These are phyloP conservation scores for Dinocampus coccinellae DNA, from an alignment of 2,888 invertebrate species.

Conservation along the genomic window DNA sequence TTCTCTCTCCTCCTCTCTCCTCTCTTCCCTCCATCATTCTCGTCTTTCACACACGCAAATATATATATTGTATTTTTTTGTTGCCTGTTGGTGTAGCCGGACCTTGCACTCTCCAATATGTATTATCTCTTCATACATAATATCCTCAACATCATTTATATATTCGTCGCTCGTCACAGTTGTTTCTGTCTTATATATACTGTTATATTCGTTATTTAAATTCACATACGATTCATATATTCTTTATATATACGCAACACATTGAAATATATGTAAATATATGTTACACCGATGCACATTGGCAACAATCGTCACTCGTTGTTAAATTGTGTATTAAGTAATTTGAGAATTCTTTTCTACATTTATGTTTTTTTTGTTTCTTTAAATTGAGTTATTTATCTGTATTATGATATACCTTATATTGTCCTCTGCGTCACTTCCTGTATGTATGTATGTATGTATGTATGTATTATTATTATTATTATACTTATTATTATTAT, in stretches of 20 bases:
- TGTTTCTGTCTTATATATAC: neutral
- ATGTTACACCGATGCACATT: neutral
- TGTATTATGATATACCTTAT: neutral
- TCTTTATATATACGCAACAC: neutral
- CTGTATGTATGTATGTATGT: slow-evolving; percentile 21
- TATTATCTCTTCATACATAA: slow-evolving; percentile 25
- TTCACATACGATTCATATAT: slow-evolving; percentile 6
- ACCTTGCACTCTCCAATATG: slow-evolving; percentile 63
- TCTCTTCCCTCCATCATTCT: no score
- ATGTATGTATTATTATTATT: slow-evolving; percentile 12
- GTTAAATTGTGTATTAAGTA: neutral
- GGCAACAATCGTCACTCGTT: slow-evolving; percentile 1
- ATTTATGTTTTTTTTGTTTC: neutral
- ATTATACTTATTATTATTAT: slow-evolving; percentile 10
- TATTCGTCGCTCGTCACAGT: slow-evolving; percentile 3
- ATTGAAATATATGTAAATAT: neutral
- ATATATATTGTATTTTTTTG: no score
- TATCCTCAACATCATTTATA: slow-evolving; percentile 57
- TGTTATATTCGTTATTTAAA: neutral
- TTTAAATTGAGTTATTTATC: slow-evolving; percentile 9
- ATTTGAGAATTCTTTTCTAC: slow-evolving; percentile 2
- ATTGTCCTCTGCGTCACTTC: neutral
- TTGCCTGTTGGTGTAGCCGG: slow-evolving; percentile 69
- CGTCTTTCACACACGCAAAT: no score
- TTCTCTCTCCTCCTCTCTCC: no score